These are phyloP conservation scores for Paramormyrops kingsleyae DNA, from an alignment of 2,113 vertebrate species.

Conservation along the genomic window DNA sequence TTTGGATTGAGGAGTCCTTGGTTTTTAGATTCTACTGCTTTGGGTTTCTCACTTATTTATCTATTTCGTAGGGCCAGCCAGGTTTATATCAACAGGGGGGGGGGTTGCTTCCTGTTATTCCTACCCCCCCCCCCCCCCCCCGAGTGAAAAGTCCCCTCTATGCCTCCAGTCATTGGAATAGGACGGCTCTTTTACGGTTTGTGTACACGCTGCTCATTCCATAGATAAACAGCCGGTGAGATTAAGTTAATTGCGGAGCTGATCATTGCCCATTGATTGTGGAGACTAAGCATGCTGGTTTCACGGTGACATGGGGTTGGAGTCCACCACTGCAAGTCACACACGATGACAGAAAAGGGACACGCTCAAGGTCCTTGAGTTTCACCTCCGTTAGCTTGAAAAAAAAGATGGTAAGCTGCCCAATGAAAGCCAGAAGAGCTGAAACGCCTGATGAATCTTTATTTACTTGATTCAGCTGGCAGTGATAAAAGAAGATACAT, in stretches of 20 bases:
- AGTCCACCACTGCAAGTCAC: conserved; percentile 5
- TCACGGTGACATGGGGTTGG: background rate
- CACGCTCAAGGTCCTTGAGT: background rate
- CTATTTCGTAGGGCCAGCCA: conserved; percentile 47
- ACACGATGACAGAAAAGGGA: background rate
- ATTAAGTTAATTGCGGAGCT: conserved; percentile 21
- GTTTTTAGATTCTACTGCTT: conserved; percentile 35
- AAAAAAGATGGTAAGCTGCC: background rate
- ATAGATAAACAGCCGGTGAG: conserved; percentile 23
- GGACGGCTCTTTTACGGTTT: conserved; percentile 18
- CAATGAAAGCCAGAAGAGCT: background rate
- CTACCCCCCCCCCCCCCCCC: conserved; percentile 33
- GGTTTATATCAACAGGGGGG: conserved; percentile 54
- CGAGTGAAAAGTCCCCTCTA: background rate
- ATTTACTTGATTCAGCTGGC: background rate
- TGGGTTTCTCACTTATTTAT: conserved; percentile 47
- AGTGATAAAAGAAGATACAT: background rate
- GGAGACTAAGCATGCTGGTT: background rate
- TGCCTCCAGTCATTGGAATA: conserved; percentile 1
- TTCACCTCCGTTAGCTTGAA: background rate
- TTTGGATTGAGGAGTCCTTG: conserved; percentile 47
- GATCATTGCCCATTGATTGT: conserved; percentile 10
- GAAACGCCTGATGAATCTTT: background rate
- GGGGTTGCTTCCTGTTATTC: conserved; percentile 61
- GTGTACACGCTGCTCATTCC: background rate